Conservation (phyloP, 2,797 vertebrate genomes). For the Girardinus metallicus region DNA sequence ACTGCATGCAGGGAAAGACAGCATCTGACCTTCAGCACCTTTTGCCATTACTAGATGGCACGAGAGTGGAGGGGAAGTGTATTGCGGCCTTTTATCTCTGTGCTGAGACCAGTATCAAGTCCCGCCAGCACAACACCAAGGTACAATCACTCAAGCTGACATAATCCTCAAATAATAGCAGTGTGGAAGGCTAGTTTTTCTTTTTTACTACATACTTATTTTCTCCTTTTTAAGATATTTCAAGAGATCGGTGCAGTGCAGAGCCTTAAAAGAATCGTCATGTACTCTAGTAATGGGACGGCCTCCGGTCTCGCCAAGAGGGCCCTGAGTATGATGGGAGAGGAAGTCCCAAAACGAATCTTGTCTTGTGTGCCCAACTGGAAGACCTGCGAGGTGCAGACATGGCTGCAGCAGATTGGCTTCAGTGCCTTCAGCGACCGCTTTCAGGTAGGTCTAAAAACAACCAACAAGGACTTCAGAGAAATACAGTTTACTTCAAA, state of each 20-base stretch:
- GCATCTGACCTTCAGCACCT: slow-evolving; percentile 92
- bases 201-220: background rate
- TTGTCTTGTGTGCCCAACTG: slow-evolving; percentile 92
- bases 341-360: slow-evolving; percentile 90
- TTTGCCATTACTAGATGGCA: slow-evolving; percentile 91
- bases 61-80: slow-evolving; percentile 92
- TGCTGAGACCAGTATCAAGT: slow-evolving; percentile 92
- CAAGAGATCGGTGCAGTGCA: slow-evolving; percentile 95
- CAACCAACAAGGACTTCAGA: background rate
- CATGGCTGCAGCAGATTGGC: slow-evolving; percentile 95
- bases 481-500: background rate
- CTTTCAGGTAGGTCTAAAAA: slow-evolving; percentile 85
- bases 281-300: slow-evolving; percentile 93
- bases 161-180: background rate
- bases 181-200: slow-evolving; percentile 11
- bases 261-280: slow-evolving; percentile 94
- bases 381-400: slow-evolving; percentile 93
- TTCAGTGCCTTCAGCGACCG: slow-evolving; percentile 86
- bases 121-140: slow-evolving; percentile 92
- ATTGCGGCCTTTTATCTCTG: slow-evolving; percentile 96
- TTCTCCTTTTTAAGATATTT: slow-evolving; percentile 84
- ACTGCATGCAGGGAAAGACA: slow-evolving; percentile 91
- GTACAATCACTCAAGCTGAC: slow-evolving; percentile 62
- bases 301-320: slow-evolving; percentile 89
- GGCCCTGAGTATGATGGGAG: slow-evolving; percentile 88